phyloP scores from a whole-genome alignment of 2,797 vertebrate genomes.

The Peromyscus nudipes region DNA sequence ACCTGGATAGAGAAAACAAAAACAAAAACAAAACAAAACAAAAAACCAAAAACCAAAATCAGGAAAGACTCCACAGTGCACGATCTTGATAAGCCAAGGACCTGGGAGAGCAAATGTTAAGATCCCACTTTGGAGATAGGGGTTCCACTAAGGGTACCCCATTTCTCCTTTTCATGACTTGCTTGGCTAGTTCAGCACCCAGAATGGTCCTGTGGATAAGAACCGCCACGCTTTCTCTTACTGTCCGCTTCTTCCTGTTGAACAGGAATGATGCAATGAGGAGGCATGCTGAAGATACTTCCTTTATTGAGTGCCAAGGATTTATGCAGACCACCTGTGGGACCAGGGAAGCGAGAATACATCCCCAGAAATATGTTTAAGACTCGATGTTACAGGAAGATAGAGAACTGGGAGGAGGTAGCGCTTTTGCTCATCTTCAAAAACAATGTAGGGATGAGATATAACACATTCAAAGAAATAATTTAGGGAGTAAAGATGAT shows the following conservation, averaged over 20 bases:
- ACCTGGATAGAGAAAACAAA: background rate
- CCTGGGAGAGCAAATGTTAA: background rate
- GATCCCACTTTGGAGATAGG: background rate
- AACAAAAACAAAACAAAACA: too few relatives aligned
- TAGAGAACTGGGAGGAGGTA: background rate
- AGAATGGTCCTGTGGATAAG: background rate
- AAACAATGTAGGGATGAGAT: background rate
- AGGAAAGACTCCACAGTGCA: background rate
- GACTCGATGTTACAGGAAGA: background rate
- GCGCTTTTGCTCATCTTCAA: background rate
- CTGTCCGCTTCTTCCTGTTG: background rate
- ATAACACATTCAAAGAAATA: background rate
- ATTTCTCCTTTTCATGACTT: background rate
- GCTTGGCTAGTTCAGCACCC: background rate
- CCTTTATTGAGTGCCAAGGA: background rate
- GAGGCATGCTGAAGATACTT: background rate
- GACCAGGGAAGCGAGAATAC: background rate
- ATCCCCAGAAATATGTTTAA: background rate
- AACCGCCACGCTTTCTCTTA: constrained; percentile 1
- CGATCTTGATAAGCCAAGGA: background rate
- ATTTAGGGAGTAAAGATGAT: too few relatives aligned
- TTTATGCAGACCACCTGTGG: background rate
- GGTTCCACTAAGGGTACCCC: background rate
- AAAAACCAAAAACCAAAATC: background rate
- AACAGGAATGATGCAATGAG: background rate